phyloP scores from a whole-genome alignment of 2,113 vertebrate genomes.

The Larimichthys crocea region DNA sequence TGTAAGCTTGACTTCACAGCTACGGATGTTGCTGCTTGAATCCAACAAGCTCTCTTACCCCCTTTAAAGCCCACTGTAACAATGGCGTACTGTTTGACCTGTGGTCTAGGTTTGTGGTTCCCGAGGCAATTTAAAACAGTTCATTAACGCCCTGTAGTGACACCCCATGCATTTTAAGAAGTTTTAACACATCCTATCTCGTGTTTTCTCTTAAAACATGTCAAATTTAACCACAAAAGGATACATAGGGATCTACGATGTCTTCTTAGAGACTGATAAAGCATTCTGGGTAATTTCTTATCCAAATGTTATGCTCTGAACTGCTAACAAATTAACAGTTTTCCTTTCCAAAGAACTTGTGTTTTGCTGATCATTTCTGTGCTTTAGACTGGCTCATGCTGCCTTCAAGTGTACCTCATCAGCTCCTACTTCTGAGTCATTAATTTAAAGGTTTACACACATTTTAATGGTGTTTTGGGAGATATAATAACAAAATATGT shows the following conservation, averaged over 20 bases:
- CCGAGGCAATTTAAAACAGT: neutral
- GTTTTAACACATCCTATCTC: neutral
- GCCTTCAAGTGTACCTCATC: slow-evolving; percentile 23
- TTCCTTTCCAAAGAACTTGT: slow-evolving; percentile 26
- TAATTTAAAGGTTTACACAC: neutral
- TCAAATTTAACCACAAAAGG: neutral
- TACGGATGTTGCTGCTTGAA: too few species aligned
- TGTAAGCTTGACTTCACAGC: too few species aligned
- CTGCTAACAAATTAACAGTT: neutral
- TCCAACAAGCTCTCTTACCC: neutral
- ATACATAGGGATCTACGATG: neutral
- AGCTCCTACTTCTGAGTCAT: neutral
- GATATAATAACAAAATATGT: neutral
- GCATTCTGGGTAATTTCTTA: neutral
- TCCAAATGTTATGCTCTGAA: neutral
- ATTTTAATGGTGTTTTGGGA: neutral
- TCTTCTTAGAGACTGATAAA: neutral
- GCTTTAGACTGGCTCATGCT: slow-evolving; percentile 22
- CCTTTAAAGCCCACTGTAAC: too few species aligned
- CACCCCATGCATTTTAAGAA: neutral
- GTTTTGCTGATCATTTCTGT: slow-evolving; percentile 57
- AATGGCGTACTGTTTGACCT: slow-evolving; percentile 12
- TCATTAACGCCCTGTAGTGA: neutral
- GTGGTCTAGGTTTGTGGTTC: slow-evolving; percentile 25
- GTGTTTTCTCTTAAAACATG: neutral